phyloP scores from a whole-genome alignment of 2,113 vertebrate species.

The Tupaia chinensis region DNA sequence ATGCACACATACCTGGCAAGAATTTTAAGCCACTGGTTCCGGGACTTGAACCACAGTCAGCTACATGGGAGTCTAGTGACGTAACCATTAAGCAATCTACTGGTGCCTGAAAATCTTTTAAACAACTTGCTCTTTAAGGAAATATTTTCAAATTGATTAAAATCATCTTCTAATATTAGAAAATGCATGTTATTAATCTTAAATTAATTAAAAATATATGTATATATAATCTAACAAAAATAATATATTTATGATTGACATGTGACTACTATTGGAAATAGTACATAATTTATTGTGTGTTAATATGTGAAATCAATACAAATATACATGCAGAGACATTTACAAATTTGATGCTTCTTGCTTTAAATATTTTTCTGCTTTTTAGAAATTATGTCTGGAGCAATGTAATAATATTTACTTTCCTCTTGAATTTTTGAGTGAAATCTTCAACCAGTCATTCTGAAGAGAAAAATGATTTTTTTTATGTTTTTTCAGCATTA shows the following conservation, averaged over 20 bases:
- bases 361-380: neutral
- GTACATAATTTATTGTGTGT: neutral
- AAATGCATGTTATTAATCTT: neutral
- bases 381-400: neutral
- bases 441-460: neutral
- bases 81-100: no score
- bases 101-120: neutral
- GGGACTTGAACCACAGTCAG: no score
- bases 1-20: no score
- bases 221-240: neutral
- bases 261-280: conserved; percentile 18
- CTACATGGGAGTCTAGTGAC: no score
- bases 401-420: neutral
- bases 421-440: neutral
- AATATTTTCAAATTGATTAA: conserved; percentile 14
- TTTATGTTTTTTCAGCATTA: neutral
- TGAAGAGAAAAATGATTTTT: neutral
- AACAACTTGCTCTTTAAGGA: neutral
- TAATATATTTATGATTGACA: neutral
- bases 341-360: neutral
- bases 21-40: no score
- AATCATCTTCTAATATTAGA: neutral
- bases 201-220: neutral
- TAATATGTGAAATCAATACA: neutral
- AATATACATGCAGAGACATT: neutral